phyloP scores from a whole-genome alignment of 2,888 invertebrate genomes.

The Melanchra persicariae region DNA sequence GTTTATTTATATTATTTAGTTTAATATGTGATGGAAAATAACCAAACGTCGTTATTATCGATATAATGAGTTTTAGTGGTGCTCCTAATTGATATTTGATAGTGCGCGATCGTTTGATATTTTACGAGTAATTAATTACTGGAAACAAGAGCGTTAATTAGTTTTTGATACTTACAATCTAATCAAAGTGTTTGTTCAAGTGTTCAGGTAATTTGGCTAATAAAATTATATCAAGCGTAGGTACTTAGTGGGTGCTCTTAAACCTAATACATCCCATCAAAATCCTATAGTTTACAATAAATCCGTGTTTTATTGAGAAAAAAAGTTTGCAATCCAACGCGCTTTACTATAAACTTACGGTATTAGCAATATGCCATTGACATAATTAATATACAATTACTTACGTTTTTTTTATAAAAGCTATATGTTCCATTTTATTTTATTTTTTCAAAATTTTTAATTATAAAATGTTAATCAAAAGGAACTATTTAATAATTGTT shows the following conservation, averaged over 20 bases:
- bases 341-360: too few species aligned
- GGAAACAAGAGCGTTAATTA: slow-evolving; percentile 32
- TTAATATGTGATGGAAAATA: slow-evolving; percentile 69
- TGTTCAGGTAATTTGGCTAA: slow-evolving; percentile 7
- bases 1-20: slow-evolving; percentile 50
- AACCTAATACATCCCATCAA: too few species aligned
- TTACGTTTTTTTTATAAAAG: not conserved
- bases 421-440: too few species aligned
- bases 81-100: slow-evolving; percentile 62
- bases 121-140: slow-evolving; percentile 37
- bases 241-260: not conserved
- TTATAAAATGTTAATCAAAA: too few species aligned
- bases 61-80: slow-evolving; percentile 68
- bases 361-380: too few species aligned
- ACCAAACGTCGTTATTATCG: slow-evolving; percentile 67
- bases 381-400: too few species aligned
- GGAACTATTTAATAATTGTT: too few species aligned
- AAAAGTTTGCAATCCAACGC: too few species aligned
- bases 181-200: not conserved
- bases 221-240: not conserved
- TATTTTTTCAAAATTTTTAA: too few species aligned
- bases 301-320: too few species aligned
- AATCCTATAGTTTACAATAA: too few species aligned
- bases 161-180: slow-evolving; percentile 11
- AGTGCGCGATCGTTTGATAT: slow-evolving; percentile 44